Evolutionary conservation across 2,113 vertebrate genomes (phyloP), one percentile per base, ranked within the genome.

Genomic region (Todiramphus chloris): DNA sequence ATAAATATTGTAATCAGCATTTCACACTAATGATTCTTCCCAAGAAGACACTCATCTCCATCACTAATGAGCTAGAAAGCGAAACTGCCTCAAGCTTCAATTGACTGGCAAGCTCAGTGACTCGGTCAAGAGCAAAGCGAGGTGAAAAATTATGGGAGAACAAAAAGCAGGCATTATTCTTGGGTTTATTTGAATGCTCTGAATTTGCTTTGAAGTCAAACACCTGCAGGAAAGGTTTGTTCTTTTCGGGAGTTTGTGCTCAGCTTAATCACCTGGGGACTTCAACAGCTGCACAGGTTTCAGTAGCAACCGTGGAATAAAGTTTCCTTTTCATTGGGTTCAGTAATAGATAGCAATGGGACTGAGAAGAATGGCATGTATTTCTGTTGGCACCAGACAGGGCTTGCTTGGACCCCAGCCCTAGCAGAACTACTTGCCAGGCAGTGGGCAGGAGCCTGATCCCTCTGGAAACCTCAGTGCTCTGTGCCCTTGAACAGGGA

Each of bases 341-440:
- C 44, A 62, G 5, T 33, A 33, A 12, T 9, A 6, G 16, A 23
- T 13, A 51, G 31, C 53, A 67, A 24, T 17, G 55, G 10, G 30
- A 62, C 30, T 28, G n/a, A 79, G 6, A 77, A 82, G 5, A 78
- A 68, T 1, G 62, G 8, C 6, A 18, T 17, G 21, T 43, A 50
- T 80, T 79, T 76, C 44, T 13, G 6, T 11, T 56, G 48, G 20
- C 11, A 53, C 10, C n/a, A 33, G 19, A 3, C 1, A 0, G 10
- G 6, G 15, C 15, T 88, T n/a, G 11, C 19, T 46, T 27, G 35
- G 27, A 72, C 39, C 20, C 20, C 72, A 86, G 23, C 11, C 33
- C 24, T 27, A 48, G 6, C 19, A 16, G 25, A 58, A 6, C 11
- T 2, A 2, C 19, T 35, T n/a, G 28, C 13, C 13, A 46, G 33